phyloP scores from a whole-genome alignment of 2,888 invertebrate genomes.

The Yponomeuta evonymella region DNA sequence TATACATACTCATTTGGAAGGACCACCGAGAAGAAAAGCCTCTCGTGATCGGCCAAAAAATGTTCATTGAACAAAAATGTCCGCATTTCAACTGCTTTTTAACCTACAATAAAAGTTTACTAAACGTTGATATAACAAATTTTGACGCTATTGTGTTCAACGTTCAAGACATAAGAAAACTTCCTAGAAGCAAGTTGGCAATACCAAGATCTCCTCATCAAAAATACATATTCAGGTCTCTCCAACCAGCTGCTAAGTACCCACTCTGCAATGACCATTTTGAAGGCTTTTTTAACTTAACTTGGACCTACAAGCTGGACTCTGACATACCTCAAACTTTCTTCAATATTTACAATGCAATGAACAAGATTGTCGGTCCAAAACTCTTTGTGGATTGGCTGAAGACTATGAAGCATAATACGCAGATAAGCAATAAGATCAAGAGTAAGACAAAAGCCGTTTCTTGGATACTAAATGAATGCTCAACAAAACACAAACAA shows the following conservation, averaged over 20 bases:
- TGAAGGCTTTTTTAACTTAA: conserved; percentile 62
- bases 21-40: conserved; percentile 11
- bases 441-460: conserved; percentile 30
- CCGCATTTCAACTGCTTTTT: conserved; percentile 54
- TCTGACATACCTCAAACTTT: conserved; percentile 57
- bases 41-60: conserved; percentile 35
- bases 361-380: conserved; percentile 46
- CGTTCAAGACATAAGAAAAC: conserved; percentile 16
- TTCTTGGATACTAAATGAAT: conserved; percentile 50
- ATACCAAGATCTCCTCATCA: conserved; percentile 33
- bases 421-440: background rate
- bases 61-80: conserved; percentile 56
- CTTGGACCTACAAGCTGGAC: conserved; percentile 61
- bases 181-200: background rate
- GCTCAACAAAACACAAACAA: conserved; percentile 40
- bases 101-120: conserved; percentile 43
- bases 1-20: conserved; percentile 57
- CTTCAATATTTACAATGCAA: conserved; percentile 38
- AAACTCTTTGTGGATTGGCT: conserved; percentile 39
- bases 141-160: conserved; percentile 40
- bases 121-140: conserved; percentile 32
- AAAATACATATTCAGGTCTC: conserved; percentile 53
- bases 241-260: conserved; percentile 44
- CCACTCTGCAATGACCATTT: conserved; percentile 46
- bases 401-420: conserved; percentile 27